Conservation (phyloP, 1,140 invertebrate genomes). For the Eumeta japonica region DNA sequence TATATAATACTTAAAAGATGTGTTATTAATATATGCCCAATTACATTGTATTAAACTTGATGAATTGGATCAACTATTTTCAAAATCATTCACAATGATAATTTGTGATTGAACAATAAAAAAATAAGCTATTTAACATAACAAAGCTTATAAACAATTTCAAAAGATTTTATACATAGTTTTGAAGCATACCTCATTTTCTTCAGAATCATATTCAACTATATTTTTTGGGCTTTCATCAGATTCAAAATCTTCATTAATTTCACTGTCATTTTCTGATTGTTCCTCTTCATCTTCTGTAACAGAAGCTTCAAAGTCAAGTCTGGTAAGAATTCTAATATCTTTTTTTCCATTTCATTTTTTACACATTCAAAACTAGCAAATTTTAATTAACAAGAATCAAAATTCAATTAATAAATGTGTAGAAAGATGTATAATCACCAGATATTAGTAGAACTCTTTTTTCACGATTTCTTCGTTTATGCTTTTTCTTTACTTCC, state of each 20-base stretch:
- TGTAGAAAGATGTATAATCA: constrained; percentile 34
- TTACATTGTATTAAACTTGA: too few species aligned
- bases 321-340: constrained; percentile 25
- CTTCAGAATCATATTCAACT: constrained; percentile 73
- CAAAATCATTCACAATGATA: too few species aligned
- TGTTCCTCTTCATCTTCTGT: constrained; percentile 32
- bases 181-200: constrained; percentile 65
- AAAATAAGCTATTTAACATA: too few species aligned
- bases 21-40: not conserved
- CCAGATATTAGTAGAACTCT: constrained; percentile 45
- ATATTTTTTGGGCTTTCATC: constrained; percentile 26
- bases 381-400: too few species aligned
- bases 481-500: constrained; percentile 31
- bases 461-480: constrained; percentile 37
- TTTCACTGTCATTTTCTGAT: constrained; percentile 36
- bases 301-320: too few species aligned
- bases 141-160: too few species aligned
- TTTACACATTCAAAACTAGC: too few species aligned
- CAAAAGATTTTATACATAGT: constrained; percentile 3
- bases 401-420: constrained; percentile 10
- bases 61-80: too few species aligned
- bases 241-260: constrained; percentile 21
- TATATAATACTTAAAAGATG: not conserved
- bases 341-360: too few species aligned
- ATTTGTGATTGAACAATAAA: not conserved